A percentile compares a stretch with the other conserved stretches of the same genome.
phyloP scores from a whole-genome alignment of 2,113 vertebrate species.

The Pterocles gutturalis region DNA sequence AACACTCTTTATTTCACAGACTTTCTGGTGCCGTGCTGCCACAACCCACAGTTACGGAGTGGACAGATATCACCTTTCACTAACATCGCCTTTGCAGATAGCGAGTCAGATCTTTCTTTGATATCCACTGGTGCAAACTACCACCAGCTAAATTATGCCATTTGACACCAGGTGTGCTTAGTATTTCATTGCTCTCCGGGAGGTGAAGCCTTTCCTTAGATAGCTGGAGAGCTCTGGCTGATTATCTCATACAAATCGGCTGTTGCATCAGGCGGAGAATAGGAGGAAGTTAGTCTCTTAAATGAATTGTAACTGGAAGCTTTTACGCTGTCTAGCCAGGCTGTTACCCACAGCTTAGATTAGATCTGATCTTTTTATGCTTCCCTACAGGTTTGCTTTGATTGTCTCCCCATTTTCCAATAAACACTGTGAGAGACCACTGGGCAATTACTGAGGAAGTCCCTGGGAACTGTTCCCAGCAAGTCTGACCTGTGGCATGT shows the following conservation, averaged over 20 bases:
- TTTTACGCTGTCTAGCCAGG: constrained; percentile 7
- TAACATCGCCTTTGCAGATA: not conserved
- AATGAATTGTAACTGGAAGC: not conserved
- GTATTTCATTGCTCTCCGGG: not conserved
- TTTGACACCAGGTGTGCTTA: not conserved
- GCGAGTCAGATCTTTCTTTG: not conserved
- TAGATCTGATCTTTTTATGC: constrained; percentile 20
- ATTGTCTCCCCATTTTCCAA: constrained; percentile 16
- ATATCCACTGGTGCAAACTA: not conserved
- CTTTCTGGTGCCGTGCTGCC: not conserved
- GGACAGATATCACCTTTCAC: not conserved
- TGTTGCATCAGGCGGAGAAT: not conserved
- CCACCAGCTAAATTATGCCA: not conserved
- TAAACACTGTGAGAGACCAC: not conserved
- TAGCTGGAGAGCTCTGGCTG: not conserved
- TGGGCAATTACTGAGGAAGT: not conserved
- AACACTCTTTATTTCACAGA: not conserved
- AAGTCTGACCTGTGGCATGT: not conserved
- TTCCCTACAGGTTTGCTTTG: constrained; percentile 33
- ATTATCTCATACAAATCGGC: constrained; percentile 8
- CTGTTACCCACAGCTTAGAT: constrained; percentile 30
- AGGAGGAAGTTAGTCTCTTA: constrained; percentile 15
- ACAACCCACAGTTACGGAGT: not conserved
- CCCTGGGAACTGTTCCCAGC: constrained; percentile 8
- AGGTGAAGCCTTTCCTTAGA: not conserved